These are phyloP conservation scores for Dromiciops gliroides DNA, from an alignment of 2,113 vertebrate genomes.

Conservation along the genomic window DNA sequence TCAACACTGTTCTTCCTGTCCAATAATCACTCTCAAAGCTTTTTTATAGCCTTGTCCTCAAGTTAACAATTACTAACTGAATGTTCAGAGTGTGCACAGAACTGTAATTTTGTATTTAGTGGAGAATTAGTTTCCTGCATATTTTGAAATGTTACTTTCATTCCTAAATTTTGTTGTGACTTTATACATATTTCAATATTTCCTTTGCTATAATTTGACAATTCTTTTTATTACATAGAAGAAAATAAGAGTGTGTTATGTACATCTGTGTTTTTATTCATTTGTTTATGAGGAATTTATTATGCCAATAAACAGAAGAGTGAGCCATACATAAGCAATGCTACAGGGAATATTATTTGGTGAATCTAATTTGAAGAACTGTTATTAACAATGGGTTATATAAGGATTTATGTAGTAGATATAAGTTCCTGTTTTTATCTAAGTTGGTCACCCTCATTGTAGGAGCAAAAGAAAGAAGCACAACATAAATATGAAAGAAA, in stretches of 20 bases:
- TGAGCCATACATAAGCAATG: neutral
- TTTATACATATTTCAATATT: neutral
- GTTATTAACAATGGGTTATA: neutral
- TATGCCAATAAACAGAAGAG: neutral
- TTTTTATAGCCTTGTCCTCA: neutral
- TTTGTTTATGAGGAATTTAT: neutral
- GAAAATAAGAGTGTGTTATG: neutral
- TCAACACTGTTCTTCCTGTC: neutral
- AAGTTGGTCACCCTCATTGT: neutral
- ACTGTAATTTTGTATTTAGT: neutral
- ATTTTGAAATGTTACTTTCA: neutral
- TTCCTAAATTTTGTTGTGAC: neutral
- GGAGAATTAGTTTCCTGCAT: neutral
- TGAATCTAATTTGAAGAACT: neutral
- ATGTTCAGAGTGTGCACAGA: neutral
- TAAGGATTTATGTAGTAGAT: neutral
- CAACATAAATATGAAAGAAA: neutral
- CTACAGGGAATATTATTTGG: neutral
- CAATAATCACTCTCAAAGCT: neutral
- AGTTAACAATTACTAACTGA: neutral
- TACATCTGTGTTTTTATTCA: neutral
- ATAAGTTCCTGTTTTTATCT: neutral
- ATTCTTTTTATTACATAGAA: neutral
- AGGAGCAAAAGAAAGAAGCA: neutral
- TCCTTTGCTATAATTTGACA: neutral